Conservation (phyloP, 2,113 vertebrate genomes). For the Nycticorax nycticorax region DNA sequence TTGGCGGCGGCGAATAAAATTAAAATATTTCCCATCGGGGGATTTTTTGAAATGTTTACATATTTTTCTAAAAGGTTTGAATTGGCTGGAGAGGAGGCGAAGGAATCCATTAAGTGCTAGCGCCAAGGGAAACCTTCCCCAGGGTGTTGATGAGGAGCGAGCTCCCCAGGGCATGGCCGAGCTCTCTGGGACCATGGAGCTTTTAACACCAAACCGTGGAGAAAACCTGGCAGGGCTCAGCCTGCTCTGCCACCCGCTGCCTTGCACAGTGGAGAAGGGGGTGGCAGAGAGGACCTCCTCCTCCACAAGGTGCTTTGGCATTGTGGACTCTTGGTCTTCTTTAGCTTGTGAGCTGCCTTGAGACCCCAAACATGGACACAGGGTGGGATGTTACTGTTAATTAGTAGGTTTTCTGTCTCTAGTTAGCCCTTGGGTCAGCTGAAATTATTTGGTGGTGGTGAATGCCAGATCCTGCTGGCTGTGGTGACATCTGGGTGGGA, state of each 20-base stretch:
- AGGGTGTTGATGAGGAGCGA: background rate
- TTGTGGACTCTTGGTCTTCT: background rate
- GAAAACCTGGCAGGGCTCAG: background rate
- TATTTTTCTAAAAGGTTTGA: conserved; percentile 65
- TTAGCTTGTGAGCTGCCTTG: background rate
- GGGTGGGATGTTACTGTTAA: background rate
- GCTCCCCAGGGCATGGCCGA: background rate
- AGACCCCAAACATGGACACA: background rate
- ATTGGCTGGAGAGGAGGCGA: conserved; percentile 38
- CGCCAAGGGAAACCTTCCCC: conserved; percentile 33
- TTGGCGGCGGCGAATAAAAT: conserved; percentile 27
- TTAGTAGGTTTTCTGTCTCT: background rate
- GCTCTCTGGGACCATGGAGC: accelerated
- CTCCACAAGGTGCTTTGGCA: background rate
- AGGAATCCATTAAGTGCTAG: conserved; percentile 44
- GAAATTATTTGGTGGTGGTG: background rate
- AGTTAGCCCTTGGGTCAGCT: background rate
- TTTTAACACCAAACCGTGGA: background rate
- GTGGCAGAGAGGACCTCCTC: background rate
- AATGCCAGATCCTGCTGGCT: background rate
- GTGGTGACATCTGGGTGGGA: background rate
- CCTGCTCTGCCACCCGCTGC: background rate
- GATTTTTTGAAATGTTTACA: conserved; percentile 57
- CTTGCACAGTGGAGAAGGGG: background rate
- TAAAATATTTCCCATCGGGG: conserved; percentile 51